Evolutionary conservation across 2,888 invertebrate genomes (phyloP).

Genomic region (Leptarthrus brevirostris): DNA sequence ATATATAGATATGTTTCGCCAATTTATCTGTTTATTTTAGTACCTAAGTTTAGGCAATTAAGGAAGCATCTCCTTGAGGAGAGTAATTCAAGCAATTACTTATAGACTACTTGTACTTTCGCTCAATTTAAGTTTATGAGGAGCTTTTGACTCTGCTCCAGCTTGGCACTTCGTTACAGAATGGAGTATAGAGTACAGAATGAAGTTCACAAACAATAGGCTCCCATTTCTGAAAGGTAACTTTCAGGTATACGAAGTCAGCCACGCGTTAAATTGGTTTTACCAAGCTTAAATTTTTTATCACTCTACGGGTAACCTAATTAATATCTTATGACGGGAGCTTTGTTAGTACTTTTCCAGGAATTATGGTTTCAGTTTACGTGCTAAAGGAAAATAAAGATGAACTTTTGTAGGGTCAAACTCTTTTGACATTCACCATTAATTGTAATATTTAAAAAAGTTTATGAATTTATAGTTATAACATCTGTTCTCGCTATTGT

Average conservation of each 20-base stretch:
- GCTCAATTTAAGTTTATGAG: conserved; percentile 45
- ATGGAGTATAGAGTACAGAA: not conserved
- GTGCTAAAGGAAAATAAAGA: too few relatives aligned
- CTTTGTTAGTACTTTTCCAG: not conserved
- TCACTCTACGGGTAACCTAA: conserved; percentile 7
- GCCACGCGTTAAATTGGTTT: conserved; percentile 47
- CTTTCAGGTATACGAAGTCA: conserved; percentile 34
- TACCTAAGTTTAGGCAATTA: conserved; percentile 52
- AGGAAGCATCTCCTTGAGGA: conserved; percentile 48
- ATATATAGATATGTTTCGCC: not conserved
- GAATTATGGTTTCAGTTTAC: too few relatives aligned
- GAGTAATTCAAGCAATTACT: conserved; percentile 53
- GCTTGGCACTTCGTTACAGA: conserved; percentile 15
- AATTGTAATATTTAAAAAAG: too few relatives aligned
- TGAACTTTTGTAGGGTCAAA: too few relatives aligned
- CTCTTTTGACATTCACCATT: too few relatives aligned
- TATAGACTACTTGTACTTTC: conserved; percentile 36
- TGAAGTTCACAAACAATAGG: not conserved
- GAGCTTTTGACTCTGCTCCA: conserved; percentile 34
- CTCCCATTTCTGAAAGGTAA: too few relatives aligned
- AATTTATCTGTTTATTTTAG: conserved; percentile 34
- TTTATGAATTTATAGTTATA: too few relatives aligned
- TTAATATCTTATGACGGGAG: conserved; percentile 15
- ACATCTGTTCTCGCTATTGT: too few relatives aligned
- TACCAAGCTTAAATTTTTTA: conserved; percentile 28